Evolutionary conservation across 2,888 invertebrate species (phyloP), one percentile per base, ranked within the genome.

Genomic region (Catocala nupta): DNA sequence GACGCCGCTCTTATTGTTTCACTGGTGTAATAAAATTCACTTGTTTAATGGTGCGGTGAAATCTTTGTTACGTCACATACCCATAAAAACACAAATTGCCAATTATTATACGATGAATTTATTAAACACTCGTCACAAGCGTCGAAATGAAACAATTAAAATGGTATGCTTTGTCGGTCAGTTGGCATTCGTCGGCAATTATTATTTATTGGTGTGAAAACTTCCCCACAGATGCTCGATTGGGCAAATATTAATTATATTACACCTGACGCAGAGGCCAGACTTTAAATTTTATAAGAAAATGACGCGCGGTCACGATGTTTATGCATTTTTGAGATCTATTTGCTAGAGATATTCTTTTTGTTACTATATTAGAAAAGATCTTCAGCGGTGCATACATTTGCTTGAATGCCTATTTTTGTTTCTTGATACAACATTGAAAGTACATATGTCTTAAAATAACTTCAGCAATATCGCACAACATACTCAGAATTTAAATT

Each of bases 1-100:
- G 44, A 39, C 9, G 48, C 43, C 44, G 55, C 34, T 8, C 9
- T 66, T 63, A 65, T 63, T 59, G 47, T 65, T 65, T 45, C 16
- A 42, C 50, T 50, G 12, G 34, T 63, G 53, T 62, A 55, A 25
- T 39, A 39, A 39, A 39, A 43, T 11, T n/a, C 36, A 43, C 43
- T 43, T n/a, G 43, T 43, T 43, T n/a, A 11, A 43, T 43, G 36
- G 36, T 39, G 6, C 9, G 25, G 9, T 7, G 36, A 39, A 7
- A 39, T 0, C 6, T 9, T 39, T 39, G 6, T 6, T 39, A 39
- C 36, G 36, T 39, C 9, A 9, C 36, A 7, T 39, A 39, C 36
- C 25, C 6, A 9, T 39, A 39, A 39, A 39, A 39, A 9, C 9
- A 9, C 36, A 39, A 39, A 39, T 39, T 39, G 36, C 36, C 36